These are phyloP conservation scores for Crioceris asparagi DNA, from an alignment of 2,888 invertebrate species.

Conservation along the genomic window DNA sequence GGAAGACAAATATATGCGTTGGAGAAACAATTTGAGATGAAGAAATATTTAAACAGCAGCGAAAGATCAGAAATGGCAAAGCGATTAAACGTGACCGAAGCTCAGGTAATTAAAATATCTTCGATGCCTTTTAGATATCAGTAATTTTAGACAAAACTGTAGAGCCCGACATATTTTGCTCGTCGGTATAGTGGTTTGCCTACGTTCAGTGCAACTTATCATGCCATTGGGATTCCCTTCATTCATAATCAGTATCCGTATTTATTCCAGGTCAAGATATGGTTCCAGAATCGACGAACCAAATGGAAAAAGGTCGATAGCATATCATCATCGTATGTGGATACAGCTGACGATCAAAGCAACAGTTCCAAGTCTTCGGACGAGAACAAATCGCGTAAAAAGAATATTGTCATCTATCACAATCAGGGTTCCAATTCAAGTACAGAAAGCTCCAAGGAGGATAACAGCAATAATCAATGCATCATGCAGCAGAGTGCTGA, in stretches of 20 bases:
- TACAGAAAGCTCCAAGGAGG: too few species aligned
- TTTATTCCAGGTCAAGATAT: constrained; percentile 66
- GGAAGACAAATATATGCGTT: constrained; percentile 93
- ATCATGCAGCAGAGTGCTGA: too few species aligned
- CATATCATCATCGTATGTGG: constrained; percentile 76
- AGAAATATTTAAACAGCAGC: constrained; percentile 91
- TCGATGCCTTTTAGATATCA: constrained; percentile 3
- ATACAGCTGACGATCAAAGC: constrained; percentile 73
- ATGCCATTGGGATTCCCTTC: constrained; percentile 1
- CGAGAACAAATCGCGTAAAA: constrained; percentile 21
- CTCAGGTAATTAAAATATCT: constrained; percentile 92
- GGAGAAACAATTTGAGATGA: constrained; percentile 91
- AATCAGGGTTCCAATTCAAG: constrained; percentile 36
- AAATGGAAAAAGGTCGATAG: constrained; percentile 91
- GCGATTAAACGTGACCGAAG: constrained; percentile 87
- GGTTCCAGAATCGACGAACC: constrained; percentile 80
- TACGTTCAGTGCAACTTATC: too few species aligned
- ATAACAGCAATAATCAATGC: too few species aligned
- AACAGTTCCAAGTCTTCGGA: constrained; percentile 26
- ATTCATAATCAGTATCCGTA: too few species aligned
- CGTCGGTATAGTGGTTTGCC: constrained; percentile 4
- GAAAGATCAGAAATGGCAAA: constrained; percentile 93
- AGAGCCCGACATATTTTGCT: too few species aligned
- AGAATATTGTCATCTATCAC: constrained; percentile 24
- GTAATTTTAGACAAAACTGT: background rate